phyloP scores from a whole-genome alignment of 2,797 vertebrate species.

The Amniataba percoides region DNA sequence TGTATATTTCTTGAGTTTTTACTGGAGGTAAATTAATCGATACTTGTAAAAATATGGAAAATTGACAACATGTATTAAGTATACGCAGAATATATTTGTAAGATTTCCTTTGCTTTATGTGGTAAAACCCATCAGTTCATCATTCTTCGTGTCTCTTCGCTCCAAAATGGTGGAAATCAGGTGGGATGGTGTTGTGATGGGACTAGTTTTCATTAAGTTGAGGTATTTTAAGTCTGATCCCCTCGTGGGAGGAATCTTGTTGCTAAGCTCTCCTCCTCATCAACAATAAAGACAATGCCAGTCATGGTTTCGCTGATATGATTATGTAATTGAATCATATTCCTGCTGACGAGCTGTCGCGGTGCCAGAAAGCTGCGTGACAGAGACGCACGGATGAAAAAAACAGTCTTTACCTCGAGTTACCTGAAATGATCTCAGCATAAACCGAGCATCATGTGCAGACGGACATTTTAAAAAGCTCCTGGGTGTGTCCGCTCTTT shows the following conservation, averaged over 20 bases:
- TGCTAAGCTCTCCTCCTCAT: slow-evolving; percentile 15
- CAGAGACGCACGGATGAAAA: background rate
- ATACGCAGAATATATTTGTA: background rate
- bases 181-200: background rate
- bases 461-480: slow-evolving; percentile 8
- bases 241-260: slow-evolving; percentile 6
- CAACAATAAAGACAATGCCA: slow-evolving; percentile 26
- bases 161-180: background rate
- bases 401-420: background rate
- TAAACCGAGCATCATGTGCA: background rate
- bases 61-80: background rate
- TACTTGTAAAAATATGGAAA: background rate
- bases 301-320: slow-evolving; percentile 41
- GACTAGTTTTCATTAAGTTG: background rate
- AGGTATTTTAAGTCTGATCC: background rate
- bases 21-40: background rate
- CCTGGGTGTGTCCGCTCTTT: slow-evolving; percentile 47
- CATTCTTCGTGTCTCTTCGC: background rate
- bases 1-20: background rate
- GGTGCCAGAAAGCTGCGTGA: slow-evolving; percentile 20
- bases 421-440: background rate
- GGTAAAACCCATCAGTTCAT: background rate
- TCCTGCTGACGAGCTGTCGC: slow-evolving; percentile 66
- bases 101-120: background rate
- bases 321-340: slow-evolving; percentile 77